Evolutionary conservation across 2,888 invertebrate species (phyloP).

Genomic region (Cerastis leucographa): DNA sequence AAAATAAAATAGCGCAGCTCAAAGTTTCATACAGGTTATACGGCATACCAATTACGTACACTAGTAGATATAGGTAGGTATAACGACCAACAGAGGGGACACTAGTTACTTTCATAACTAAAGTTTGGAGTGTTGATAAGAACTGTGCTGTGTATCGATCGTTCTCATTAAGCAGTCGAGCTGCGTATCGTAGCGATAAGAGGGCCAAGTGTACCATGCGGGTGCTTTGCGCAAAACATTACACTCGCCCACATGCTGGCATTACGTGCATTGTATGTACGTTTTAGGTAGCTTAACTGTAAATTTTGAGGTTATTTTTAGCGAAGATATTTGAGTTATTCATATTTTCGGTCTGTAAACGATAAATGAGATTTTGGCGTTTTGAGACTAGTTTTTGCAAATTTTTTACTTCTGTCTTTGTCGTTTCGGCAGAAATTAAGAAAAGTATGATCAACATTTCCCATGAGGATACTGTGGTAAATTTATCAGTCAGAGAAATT

Average conservation of each 20-base stretch:
- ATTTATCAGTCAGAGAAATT: background rate
- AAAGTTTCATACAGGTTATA: slow-evolving; percentile 14
- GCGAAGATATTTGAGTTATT: background rate
- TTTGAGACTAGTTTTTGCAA: background rate
- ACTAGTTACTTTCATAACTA: slow-evolving; percentile 79
- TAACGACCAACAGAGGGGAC: slow-evolving; percentile 67
- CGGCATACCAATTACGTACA: slow-evolving; percentile 36
- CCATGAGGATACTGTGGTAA: background rate
- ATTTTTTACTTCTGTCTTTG: background rate
- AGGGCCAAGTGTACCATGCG: slow-evolving; percentile 76
- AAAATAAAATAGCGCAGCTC: background rate
- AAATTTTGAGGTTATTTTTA: slow-evolving; percentile 18
- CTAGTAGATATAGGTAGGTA: slow-evolving; percentile 47
- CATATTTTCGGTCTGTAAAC: background rate
- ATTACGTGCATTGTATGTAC: slow-evolving; percentile 44
- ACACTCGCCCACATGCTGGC: slow-evolving; percentile 72
- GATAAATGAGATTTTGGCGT: background rate
- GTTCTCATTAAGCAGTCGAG: slow-evolving; percentile 83
- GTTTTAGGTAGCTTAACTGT: slow-evolving; percentile 10
- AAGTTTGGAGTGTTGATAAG: slow-evolving; percentile 89
- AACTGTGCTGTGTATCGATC: slow-evolving; percentile 76
- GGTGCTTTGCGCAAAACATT: slow-evolving; percentile 78
- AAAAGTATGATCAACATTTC: background rate
- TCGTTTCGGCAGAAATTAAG: background rate
- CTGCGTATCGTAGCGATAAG: slow-evolving; percentile 76